A percentile compares a stretch with the other conserved stretches of the same genome.
These are phyloP conservation scores for Corynorhinus townsendii DNA, from an alignment of 2,113 vertebrate species.

Conservation along the genomic window DNA sequence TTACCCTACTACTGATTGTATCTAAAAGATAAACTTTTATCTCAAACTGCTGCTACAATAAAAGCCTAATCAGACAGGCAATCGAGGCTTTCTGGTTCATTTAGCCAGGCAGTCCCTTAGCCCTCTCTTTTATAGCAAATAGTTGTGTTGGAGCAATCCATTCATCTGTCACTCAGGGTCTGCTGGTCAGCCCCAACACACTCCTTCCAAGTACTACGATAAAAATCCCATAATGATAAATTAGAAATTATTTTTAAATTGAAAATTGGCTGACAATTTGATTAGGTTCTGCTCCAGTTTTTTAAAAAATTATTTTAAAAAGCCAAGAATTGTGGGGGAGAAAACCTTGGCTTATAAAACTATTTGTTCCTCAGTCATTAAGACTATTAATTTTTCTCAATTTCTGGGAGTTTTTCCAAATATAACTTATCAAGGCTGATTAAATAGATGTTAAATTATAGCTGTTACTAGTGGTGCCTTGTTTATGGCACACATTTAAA, in stretches of 20 bases:
- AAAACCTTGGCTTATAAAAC: not conserved
- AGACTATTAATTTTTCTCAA: not conserved
- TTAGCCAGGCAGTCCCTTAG: too few relatives aligned
- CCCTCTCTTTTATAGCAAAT: too few relatives aligned
- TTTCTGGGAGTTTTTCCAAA: not conserved
- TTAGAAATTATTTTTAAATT: not conserved
- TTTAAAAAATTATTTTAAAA: not conserved
- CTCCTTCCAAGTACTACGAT: not conserved
- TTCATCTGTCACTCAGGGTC: too few relatives aligned
- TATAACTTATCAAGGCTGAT: not conserved
- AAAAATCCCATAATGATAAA: not conserved
- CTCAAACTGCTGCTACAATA: too few relatives aligned
- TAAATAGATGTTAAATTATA: not conserved
- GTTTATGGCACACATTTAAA: not conserved
- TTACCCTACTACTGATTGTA: too few relatives aligned
- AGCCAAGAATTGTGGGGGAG: not conserved
- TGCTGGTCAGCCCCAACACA: too few relatives aligned
- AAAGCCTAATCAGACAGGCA: too few relatives aligned
- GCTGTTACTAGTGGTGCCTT: not conserved
- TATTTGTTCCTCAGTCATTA: not conserved
- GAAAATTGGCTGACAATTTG: not conserved
- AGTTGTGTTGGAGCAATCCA: too few relatives aligned
- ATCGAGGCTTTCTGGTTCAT: too few relatives aligned
- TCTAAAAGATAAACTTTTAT: too few relatives aligned
- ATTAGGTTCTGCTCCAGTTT: not conserved